phyloP scores from a whole-genome alignment of 2,113 vertebrate genomes.

The Nyctibius bracteatus region DNA sequence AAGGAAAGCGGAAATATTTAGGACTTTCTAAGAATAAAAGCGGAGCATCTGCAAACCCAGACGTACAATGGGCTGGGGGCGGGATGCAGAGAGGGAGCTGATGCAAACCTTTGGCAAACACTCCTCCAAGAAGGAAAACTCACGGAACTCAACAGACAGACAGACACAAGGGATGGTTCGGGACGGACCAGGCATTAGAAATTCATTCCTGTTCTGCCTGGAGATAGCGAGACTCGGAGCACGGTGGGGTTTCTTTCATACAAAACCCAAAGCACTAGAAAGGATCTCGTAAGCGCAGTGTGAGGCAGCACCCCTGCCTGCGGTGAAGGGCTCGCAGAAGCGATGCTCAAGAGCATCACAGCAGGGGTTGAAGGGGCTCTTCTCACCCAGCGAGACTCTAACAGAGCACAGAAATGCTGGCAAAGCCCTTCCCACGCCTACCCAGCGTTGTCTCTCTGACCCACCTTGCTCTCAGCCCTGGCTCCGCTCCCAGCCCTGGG shows the following conservation, averaged over 20 bases:
- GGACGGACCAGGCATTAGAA: not conserved
- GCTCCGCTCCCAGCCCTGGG: not conserved
- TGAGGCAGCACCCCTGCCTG: not conserved
- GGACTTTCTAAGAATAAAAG: slow-evolving; percentile 57
- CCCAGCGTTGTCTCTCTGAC: not conserved
- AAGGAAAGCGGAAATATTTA: slow-evolving; percentile 33
- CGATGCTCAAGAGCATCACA: not conserved
- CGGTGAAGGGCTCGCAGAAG: not conserved
- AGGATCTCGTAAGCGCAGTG: not conserved
- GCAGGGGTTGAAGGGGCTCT: not conserved
- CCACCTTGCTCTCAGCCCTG: not conserved
- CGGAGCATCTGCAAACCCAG: slow-evolving; percentile 48
- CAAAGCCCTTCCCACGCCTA: not conserved
- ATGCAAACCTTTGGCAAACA: slow-evolving; percentile 28
- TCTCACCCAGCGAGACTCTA: not conserved
- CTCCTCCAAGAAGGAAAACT: not conserved
- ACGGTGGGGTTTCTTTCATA: not conserved
- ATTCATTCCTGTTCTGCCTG: not conserved
- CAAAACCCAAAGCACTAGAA: not conserved
- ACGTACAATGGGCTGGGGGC: not conserved
- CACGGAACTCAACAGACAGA: not conserved
- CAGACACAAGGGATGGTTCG: not conserved
- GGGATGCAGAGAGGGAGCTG: not conserved
- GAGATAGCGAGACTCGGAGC: not conserved
- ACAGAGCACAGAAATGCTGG: not conserved